Conservation (phyloP, 1,140 invertebrate species). For the Wiebesia pumilae region DNA sequence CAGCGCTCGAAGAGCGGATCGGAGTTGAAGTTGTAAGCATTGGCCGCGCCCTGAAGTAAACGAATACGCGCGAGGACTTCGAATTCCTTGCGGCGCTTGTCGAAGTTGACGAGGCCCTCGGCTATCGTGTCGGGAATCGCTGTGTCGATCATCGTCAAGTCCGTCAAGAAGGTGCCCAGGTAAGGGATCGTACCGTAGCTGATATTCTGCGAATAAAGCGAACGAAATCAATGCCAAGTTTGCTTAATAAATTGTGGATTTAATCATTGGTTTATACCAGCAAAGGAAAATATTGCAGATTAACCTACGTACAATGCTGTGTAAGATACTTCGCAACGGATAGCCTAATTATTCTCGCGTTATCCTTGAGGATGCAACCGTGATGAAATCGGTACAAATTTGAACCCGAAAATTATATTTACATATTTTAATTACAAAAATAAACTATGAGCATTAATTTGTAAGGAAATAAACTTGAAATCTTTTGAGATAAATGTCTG, state of each 20-base stretch:
- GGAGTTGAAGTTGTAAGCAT: constrained; percentile 91
- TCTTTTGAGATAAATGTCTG: no score
- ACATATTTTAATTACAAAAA: no score
- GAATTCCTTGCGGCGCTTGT: constrained; percentile 98
- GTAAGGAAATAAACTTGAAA: no score
- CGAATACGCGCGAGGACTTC: constrained; percentile 98
- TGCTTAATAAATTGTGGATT: no score
- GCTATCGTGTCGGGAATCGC: constrained; percentile 92
- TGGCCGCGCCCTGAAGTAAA: constrained; percentile 96
- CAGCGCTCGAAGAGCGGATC: constrained; percentile 92
- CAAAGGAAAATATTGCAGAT: neutral
- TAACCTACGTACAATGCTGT: neutral
- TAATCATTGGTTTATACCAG: no score
- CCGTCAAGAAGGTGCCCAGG: constrained; percentile 97
- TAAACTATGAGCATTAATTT: no score
- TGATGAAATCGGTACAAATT: no score
- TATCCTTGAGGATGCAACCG: no score
- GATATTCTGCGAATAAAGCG: constrained; percentile 76
- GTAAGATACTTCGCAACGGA: neutral
- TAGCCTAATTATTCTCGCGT: neutral
- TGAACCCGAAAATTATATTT: no score
- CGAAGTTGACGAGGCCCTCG: constrained; percentile 96
- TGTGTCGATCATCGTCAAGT: constrained; percentile 99
- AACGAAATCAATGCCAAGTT: neutral
- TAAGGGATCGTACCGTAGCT: constrained; percentile 98